phyloP scores from a whole-genome alignment of 1,140 invertebrate genomes.

The Drosophila pruinosa region DNA sequence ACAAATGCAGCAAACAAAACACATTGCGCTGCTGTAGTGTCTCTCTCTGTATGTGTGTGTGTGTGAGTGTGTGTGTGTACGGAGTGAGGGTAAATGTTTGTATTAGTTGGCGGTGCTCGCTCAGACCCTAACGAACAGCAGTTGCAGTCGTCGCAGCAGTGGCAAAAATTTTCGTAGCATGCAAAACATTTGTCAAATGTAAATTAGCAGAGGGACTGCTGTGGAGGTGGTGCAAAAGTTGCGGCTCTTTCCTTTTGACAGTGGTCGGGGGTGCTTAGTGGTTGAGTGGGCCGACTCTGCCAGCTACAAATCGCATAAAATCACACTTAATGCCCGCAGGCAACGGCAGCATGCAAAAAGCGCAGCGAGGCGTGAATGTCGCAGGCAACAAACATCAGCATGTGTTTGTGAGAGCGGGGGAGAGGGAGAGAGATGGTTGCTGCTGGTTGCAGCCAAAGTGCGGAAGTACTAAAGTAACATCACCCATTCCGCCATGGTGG shows the following conservation, averaged over 20 bases:
- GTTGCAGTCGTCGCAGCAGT: constrained; percentile 53
- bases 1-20: constrained; percentile 72
- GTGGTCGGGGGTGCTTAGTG: constrained; percentile 1
- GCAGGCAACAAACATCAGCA: constrained; percentile 65
- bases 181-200: constrained; percentile 80
- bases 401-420: constrained; percentile 9
- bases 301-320: constrained; percentile 76
- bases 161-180: constrained; percentile 64
- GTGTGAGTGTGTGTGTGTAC: not conserved
- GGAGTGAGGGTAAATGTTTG: constrained; percentile 19
- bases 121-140: constrained; percentile 62
- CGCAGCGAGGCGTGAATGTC: constrained; percentile 75
- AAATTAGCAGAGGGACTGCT: constrained; percentile 64
- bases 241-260: constrained; percentile 54
- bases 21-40: constrained; percentile 33
- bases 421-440: constrained; percentile 5
- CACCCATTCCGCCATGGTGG: constrained; percentile 13
- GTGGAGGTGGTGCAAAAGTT: not conserved
- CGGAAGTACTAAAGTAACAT: constrained; percentile 68
- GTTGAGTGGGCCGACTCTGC: constrained; percentile 26
- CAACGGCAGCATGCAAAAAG: constrained; percentile 71
- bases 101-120: constrained; percentile 23
- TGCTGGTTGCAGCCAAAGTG: constrained; percentile 55
- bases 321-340: constrained; percentile 80
- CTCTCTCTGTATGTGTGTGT: not conserved